phyloP scores from a whole-genome alignment of 2,113 vertebrate genomes.

The Eleginops maclovinus region DNA sequence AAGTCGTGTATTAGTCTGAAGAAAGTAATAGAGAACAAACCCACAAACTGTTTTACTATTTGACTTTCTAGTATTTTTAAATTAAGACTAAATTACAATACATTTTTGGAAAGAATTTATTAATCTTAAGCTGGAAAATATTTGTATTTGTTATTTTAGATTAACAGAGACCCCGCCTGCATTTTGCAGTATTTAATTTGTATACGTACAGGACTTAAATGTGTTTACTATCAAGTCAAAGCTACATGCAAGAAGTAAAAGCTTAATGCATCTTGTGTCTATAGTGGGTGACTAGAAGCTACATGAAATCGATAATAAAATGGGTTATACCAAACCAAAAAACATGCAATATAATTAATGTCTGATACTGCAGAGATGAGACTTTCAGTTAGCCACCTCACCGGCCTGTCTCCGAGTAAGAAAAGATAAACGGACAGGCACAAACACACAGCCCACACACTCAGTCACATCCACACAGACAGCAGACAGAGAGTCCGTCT shows the following conservation, averaged over 20 bases:
- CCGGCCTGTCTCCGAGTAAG: conserved; percentile 11
- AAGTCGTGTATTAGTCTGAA: too few species aligned
- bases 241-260: background rate
- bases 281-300: background rate
- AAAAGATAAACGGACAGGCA: conserved; percentile 40
- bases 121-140: too few species aligned
- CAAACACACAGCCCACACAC: conserved; percentile 53
- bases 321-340: background rate
- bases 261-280: background rate
- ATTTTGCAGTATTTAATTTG: background rate
- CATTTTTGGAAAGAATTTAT: too few species aligned
- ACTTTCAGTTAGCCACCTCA: conserved; percentile 32
- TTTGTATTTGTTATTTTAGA: too few species aligned
- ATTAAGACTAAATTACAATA: too few species aligned
- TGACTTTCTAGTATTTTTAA: too few species aligned
- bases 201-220: background rate
- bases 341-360: background rate
- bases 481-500: conserved; percentile 38
- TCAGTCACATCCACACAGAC: conserved; percentile 42
- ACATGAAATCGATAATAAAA: background rate
- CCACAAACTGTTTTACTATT: too few species aligned
- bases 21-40: too few species aligned
- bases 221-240: background rate
- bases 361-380: conserved; percentile 1
- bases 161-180: background rate